Evolutionary conservation across 1,140 invertebrate genomes (phyloP).

Genomic region (Sitobion miscanthi): DNA sequence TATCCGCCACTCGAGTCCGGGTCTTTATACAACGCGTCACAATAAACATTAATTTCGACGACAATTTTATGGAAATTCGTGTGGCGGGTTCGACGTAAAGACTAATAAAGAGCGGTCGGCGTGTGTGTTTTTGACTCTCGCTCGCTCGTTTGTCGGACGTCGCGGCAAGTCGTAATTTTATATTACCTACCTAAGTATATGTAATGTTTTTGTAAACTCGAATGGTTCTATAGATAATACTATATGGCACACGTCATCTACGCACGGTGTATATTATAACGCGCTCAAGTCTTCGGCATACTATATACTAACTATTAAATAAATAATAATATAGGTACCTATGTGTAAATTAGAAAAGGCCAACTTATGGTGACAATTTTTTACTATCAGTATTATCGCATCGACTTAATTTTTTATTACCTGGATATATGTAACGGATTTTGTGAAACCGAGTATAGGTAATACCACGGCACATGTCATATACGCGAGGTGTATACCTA

Average conservation of each 20-base stretch:
- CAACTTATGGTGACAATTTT: no score
- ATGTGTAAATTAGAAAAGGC: no score
- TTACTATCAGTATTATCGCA: no score
- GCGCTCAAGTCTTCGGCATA: no score
- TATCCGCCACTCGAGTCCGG: not conserved
- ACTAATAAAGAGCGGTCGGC: not conserved
- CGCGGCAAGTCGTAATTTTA: not conserved
- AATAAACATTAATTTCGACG: constrained; percentile 53
- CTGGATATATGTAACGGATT: no score
- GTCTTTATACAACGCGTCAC: not conserved
- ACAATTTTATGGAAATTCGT: constrained; percentile 50
- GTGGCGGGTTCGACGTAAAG: not conserved
- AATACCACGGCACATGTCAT: no score
- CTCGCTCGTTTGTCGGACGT: not conserved
- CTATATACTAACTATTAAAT: no score
- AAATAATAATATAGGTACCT: no score
- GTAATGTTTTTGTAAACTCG: not conserved
- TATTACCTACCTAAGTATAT: not conserved
- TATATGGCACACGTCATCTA: not conserved
- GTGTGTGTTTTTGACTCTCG: not conserved
- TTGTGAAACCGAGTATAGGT: no score
- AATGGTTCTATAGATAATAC: not conserved
- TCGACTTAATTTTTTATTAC: no score
- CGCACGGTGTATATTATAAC: not conserved
- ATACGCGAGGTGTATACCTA: not conserved